Percentiles rank a stretch among this genome's conserved stretches.
Conservation (phyloP, 2,113 vertebrate genomes). For the Neodon shergylaensis region DNA sequence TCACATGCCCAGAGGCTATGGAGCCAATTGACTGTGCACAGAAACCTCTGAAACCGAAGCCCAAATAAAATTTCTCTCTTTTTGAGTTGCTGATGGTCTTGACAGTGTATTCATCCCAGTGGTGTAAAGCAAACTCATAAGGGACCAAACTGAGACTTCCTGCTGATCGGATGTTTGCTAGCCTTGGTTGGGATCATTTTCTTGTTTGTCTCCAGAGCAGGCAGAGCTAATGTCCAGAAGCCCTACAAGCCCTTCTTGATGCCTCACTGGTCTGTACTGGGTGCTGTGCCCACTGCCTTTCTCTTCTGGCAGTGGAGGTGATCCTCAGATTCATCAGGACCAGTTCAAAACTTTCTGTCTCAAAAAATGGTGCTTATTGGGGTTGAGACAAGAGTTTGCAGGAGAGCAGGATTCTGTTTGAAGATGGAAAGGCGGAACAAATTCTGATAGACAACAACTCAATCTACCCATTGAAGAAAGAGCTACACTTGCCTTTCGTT, state of each 20-base stretch:
- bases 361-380: not conserved
- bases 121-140: not conserved
- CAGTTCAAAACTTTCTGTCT: not conserved
- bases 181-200: not conserved
- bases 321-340: not conserved
- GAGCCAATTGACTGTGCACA: not conserved
- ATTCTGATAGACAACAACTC: not conserved
- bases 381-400: not conserved
- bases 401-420: not conserved
- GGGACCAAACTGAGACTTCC: not conserved
- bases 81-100: not conserved
- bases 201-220: not conserved
- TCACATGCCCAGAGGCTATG: not conserved
- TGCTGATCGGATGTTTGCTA: not conserved
- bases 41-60: not conserved
- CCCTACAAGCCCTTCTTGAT: not conserved
- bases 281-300: not conserved
- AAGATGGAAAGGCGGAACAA: not conserved
- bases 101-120: not conserved
- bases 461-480: not conserved
- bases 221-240: not conserved
- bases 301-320: not conserved
- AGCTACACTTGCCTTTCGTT: slow-evolving; percentile 13
- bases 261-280: not conserved
- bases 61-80: not conserved